Evolutionary conservation across 2,113 vertebrate species (phyloP), one percentile per base, ranked within the genome.

Genomic region (Tragulus kanchil): DNA sequence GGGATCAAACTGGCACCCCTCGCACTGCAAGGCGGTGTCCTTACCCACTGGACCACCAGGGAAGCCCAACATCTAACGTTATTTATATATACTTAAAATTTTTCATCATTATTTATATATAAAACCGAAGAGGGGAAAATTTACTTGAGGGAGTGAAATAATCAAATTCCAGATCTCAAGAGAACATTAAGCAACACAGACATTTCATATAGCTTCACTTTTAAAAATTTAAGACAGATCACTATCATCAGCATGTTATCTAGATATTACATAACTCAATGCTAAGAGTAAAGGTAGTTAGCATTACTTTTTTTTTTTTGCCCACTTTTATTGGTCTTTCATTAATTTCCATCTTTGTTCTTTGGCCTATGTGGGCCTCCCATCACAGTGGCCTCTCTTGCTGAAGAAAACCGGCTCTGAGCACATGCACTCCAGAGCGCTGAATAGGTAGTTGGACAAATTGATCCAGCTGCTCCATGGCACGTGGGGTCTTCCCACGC

Each of bases 101-200:
- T 87, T 77, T 50, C 17, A 45, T 81, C 69, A 93, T 19, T 42
- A 12, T 31, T 14, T n/a, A 61, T 9, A 50, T 59, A 59, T 42
- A 36, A 42, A 85, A 79, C 4, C 78, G 78, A 77, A 73, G 79
- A 71, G 12, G 69, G 56, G n/a, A 31, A 77, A 79, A 78, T 94
- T 61, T 56, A 69, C 31, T 56, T 19, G 8, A 86, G 48, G 31
- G 85, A 92, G 64, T 52, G n/a, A 65, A 75, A 94, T 28, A 77
- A 94, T 65, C 48, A 61, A 65, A 75, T 94, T 90, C 17, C 64
- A 88, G 31, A 75, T 85, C 21, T 73, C 89, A 94, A 50, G 16
- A 94, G 69, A 90, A 17, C 78, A 90, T 93, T 87, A 64, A 88
- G 26, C 42, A 78, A 87, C 73, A 31, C 8, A 93, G 11, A 42